A percentile compares a stretch with the other conserved stretches of the same genome.
These are phyloP conservation scores for Caenorhabditis sp. DNA, from an alignment of 2,888 invertebrate genomes.

Conservation along the genomic window DNA sequence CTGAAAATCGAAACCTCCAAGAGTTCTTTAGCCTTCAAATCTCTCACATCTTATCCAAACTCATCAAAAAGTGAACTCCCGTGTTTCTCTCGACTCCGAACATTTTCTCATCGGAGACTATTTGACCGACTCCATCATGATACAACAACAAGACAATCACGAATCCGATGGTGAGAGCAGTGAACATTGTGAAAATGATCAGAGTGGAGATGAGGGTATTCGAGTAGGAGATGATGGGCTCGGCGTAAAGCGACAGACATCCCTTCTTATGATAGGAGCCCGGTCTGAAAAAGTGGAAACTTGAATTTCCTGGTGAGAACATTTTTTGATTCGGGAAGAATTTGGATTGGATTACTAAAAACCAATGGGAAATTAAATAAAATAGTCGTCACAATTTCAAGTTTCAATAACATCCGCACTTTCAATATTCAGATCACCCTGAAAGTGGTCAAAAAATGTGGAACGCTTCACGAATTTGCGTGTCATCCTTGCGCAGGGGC, in stretches of 20 bases:
- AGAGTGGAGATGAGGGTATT: constrained; percentile 26
- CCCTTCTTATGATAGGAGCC: constrained; percentile 22
- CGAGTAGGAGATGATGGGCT: not conserved
- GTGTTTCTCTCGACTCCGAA: constrained; percentile 62
- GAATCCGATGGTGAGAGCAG: constrained; percentile 44
- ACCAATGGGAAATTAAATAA: too few relatives aligned
- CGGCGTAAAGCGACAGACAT: too few relatives aligned
- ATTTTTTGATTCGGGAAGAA: too few relatives aligned
- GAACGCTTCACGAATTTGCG: constrained; percentile 94
- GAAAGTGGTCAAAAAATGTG: constrained; percentile 85
- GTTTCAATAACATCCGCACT: too few relatives aligned
- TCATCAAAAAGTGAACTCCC: constrained; percentile 59
- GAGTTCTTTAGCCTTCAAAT: not conserved
- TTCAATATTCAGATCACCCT: too few relatives aligned
- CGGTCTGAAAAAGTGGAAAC: constrained; percentile 6
- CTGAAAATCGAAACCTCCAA: not conserved
- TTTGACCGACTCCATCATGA: constrained; percentile 54
- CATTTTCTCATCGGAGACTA: constrained; percentile 46
- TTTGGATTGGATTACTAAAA: too few relatives aligned
- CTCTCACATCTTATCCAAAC: constrained; percentile 44
- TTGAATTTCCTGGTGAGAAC: too few relatives aligned
- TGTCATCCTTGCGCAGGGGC: constrained; percentile 95
- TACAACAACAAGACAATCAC: constrained; percentile 53
- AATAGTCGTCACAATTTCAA: too few relatives aligned
- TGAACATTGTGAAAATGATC: constrained; percentile 54